Evolutionary conservation across 92 coral and sea anemone species (phyloP).

Genomic region (Actinernus sp.): DNA sequence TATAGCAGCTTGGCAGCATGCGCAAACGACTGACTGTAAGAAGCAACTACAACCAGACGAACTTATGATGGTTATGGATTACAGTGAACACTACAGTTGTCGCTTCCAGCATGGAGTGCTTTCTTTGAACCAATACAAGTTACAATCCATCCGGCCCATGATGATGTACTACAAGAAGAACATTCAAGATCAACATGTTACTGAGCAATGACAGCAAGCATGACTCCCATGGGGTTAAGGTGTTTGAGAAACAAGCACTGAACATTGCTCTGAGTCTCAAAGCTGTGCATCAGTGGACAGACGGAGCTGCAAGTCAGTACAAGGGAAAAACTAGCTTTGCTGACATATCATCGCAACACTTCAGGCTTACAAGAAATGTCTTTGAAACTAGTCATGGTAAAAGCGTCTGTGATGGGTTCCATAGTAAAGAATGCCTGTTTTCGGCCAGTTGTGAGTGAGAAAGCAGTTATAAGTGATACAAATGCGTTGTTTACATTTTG

Average conservation of each 20-base stretch:
- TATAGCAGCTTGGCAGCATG: conserved; percentile 28
- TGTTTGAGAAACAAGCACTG: conserved; percentile 26
- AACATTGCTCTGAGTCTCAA: conserved; percentile 22
- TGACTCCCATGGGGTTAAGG: conserved; percentile 15
- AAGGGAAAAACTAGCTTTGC: conserved; percentile 41
- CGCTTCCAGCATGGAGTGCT: conserved; percentile 18
- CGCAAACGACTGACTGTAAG: conserved; percentile 17
- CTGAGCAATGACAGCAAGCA: conserved; percentile 23
- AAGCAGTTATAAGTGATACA: conserved; percentile 31
- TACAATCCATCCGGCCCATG: conserved; percentile 20
- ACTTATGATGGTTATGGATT: conserved; percentile 36
- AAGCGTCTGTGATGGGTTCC: conserved; percentile 34
- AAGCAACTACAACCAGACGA: conserved; percentile 2
- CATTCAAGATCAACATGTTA: conserved; percentile 4
- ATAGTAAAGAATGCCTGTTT: conserved; percentile 22
- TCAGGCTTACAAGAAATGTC: conserved; percentile 8
- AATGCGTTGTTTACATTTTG: conserved; percentile 10
- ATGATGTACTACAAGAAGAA: conserved; percentile 22
- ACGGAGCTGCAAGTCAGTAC: conserved; percentile 31
- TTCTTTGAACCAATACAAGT: conserved; percentile 3
- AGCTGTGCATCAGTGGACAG: conserved; percentile 35
- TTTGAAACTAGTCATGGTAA: conserved; percentile 30
- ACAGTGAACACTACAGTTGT: conserved; percentile 31
- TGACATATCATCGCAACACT: conserved; percentile 18
- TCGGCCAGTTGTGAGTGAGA: conserved; percentile 20